Percentiles rank a stretch among this genome's conserved stretches.
Conservation (phyloP, 1,140 invertebrate genomes). For the Drosophila novamexicana region DNA sequence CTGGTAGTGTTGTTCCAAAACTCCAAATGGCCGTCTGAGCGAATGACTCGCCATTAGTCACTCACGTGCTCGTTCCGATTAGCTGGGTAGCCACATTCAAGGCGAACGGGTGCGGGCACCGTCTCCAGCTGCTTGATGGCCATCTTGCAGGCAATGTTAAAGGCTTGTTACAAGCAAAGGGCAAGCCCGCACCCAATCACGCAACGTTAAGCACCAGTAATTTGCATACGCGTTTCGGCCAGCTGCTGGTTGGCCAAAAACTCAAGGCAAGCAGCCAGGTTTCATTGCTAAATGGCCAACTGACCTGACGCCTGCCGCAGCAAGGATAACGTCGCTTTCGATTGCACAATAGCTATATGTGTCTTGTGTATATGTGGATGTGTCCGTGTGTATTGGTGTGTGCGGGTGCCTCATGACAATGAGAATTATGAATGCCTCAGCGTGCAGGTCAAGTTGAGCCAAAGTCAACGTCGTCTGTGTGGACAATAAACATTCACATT, state of each 20-base stretch:
- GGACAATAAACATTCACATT: conserved; percentile 70
- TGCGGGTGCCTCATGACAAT: conserved; percentile 50
- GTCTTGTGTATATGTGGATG: conserved; percentile 6
- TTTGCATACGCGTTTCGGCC: conserved; percentile 57
- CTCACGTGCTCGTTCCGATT: conserved; percentile 69
- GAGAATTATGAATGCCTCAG: conserved; percentile 66
- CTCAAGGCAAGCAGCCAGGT: conserved; percentile 45
- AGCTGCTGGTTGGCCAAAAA: conserved; percentile 3
- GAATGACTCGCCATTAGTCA: conserved; percentile 6
- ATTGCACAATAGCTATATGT: conserved; percentile 18
- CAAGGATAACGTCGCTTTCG: conserved; percentile 57
- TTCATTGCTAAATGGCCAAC: conserved; percentile 56
- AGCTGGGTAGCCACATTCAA: conserved; percentile 55
- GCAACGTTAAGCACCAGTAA: conserved; percentile 39
- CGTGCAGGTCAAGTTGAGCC: conserved; percentile 68
- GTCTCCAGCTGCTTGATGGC: conserved; percentile 30
- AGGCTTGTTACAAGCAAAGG: conserved; percentile 54
- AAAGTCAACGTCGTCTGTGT: conserved; percentile 48
- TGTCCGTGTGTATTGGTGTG: background rate
- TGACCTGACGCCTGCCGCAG: conserved; percentile 13
- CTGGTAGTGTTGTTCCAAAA: background rate
- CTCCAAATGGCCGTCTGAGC: background rate
- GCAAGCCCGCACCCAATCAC: conserved; percentile 46
- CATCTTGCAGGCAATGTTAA: conserved; percentile 35
- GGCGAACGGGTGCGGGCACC: conserved; percentile 1